These are phyloP conservation scores for Luperina nickerlii DNA, from an alignment of 2,888 invertebrate species.

Conservation along the genomic window DNA sequence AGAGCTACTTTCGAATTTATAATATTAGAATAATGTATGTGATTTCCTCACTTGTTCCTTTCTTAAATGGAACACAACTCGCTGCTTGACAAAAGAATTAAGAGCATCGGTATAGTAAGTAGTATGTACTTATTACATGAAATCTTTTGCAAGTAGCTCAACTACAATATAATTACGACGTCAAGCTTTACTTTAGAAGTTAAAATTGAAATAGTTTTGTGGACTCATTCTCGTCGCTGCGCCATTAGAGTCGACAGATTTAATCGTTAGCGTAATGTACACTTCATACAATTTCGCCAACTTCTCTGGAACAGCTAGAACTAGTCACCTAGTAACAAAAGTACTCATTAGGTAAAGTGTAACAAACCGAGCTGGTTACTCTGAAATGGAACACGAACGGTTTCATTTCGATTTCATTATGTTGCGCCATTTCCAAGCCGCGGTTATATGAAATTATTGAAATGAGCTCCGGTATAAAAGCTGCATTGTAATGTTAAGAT, in stretches of 20 bases:
- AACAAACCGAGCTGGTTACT: slow-evolving; percentile 40
- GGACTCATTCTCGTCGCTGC: slow-evolving; percentile 10
- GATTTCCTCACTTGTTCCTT: no score
- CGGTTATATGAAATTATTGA: slow-evolving; percentile 53
- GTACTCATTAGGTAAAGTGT: slow-evolving; percentile 56
- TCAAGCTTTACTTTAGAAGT: slow-evolving; percentile 16
- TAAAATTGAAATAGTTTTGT: slow-evolving; percentile 38
- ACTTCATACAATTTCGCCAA: slow-evolving; percentile 25
- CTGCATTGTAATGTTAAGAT: slow-evolving; percentile 58
- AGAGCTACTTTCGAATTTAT: no score
- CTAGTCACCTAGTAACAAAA: slow-evolving; percentile 43
- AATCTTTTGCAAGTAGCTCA: not conserved
- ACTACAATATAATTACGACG: slow-evolving; percentile 17
- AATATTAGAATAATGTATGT: no score
- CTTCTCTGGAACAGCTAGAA: slow-evolving; percentile 13
- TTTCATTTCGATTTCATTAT: slow-evolving; percentile 47
- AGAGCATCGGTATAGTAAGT: not conserved
- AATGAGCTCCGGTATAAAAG: slow-evolving; percentile 41
- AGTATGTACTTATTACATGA: not conserved
- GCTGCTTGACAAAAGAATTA: not conserved
- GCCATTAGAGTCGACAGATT: slow-evolving; percentile 38
- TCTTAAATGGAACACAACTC: not conserved
- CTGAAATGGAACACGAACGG: slow-evolving; percentile 22
- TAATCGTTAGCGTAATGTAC: slow-evolving; percentile 25
- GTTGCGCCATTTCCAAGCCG: slow-evolving; percentile 37